A percentile compares a stretch with the other conserved stretches of the same genome.
phyloP scores from a whole-genome alignment of 2,113 vertebrate genomes.

The Glaucomys volans region DNA sequence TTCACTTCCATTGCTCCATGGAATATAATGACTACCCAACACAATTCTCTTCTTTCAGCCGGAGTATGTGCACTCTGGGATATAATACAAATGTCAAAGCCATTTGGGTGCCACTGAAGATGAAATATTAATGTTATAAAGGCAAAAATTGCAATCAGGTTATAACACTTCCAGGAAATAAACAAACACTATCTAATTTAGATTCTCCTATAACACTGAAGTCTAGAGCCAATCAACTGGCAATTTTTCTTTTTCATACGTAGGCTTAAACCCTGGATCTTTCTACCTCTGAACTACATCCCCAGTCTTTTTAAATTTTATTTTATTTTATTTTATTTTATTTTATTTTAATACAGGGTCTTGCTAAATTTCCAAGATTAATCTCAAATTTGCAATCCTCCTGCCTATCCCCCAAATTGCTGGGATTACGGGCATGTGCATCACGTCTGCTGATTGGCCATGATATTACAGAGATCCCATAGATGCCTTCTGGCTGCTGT shows the following conservation, averaged over 20 bases:
- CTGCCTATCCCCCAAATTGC: no score
- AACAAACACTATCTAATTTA: slow-evolving; percentile 50
- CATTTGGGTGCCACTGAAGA: slow-evolving; percentile 26
- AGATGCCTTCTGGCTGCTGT: background rate
- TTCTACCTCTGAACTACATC: no score
- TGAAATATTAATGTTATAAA: slow-evolving; percentile 68
- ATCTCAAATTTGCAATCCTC: no score
- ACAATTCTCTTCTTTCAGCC: slow-evolving; percentile 43
- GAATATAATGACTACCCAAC: slow-evolving; percentile 56
- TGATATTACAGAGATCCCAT: background rate
- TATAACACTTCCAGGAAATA: slow-evolving; percentile 61
- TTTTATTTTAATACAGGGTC: no score
- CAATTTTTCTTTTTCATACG: background rate
- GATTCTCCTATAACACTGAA: background rate
- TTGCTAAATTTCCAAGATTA: no score
- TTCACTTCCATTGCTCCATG: background rate
- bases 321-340: no score
- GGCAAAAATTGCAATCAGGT: slow-evolving; percentile 36
- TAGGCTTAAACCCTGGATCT: no score
- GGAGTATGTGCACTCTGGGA: slow-evolving; percentile 38
- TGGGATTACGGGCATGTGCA: no score
- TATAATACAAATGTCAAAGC: slow-evolving; percentile 65
- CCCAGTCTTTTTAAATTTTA: no score
- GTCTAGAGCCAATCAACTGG: slow-evolving; percentile 26
- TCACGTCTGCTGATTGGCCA: background rate